Conservation (phyloP, 2,888 invertebrate genomes). For the Clostera curtula region DNA sequence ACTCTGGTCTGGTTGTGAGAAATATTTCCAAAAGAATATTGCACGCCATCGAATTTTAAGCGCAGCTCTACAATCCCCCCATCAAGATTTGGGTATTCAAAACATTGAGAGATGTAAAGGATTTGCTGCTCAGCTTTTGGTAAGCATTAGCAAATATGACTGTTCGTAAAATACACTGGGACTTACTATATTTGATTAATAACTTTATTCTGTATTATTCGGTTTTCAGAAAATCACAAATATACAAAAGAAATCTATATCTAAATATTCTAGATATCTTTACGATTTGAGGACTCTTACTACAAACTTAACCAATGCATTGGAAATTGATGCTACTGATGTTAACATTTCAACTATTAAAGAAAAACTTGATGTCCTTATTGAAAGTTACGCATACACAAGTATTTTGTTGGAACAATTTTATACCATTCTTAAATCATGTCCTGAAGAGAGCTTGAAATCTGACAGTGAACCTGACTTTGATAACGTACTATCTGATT, state of each 20-base stretch:
- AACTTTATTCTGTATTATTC: too few relatives aligned
- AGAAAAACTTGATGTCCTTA: conserved; percentile 51
- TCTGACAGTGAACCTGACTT: conserved; percentile 45
- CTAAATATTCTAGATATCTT: conserved; percentile 72
- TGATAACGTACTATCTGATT: conserved; percentile 48
- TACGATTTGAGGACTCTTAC: conserved; percentile 72
- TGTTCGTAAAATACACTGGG: neutral
- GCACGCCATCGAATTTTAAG: conserved; percentile 80
- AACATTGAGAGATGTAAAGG: conserved; percentile 92
- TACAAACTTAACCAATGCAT: conserved; percentile 45
- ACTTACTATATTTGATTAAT: neutral
- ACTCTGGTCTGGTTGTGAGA: conserved; percentile 83
- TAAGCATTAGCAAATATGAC: conserved; percentile 32
- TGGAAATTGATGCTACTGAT: conserved; percentile 39
- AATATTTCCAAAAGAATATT: conserved; percentile 83
- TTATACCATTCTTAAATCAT: conserved; percentile 76
- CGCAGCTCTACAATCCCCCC: conserved; percentile 77
- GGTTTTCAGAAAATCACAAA: conserved; percentile 76
- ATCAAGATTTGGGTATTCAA: conserved; percentile 85
- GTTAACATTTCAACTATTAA: conserved; percentile 45
- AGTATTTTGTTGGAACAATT: conserved; percentile 80
- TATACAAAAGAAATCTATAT: conserved; percentile 77
- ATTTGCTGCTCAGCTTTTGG: conserved; percentile 85
- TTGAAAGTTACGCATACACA: conserved; percentile 63
- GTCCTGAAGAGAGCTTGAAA: conserved; percentile 41